Percentiles rank a stretch among this genome's conserved stretches.
phyloP scores from a whole-genome alignment of 2,113 vertebrate species.

The Lonchura striata region DNA sequence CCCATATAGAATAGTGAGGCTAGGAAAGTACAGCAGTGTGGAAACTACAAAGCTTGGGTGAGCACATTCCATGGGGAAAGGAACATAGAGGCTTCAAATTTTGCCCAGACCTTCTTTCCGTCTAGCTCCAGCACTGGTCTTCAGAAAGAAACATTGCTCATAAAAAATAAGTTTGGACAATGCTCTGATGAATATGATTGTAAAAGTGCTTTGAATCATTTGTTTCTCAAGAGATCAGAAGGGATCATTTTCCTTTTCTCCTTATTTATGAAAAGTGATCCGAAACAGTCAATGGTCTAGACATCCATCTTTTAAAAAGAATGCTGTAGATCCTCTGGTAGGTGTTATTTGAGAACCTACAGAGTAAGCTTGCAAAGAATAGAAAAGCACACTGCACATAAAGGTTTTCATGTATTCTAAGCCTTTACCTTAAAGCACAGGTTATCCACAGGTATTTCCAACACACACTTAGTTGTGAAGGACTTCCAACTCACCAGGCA shows the following conservation, averaged over 20 bases:
- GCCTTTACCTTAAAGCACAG: background rate
- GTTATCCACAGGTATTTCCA: background rate
- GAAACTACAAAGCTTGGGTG: background rate
- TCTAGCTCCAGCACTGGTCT: background rate
- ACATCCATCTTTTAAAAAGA: background rate
- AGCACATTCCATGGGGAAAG: background rate
- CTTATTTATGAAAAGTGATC: background rate
- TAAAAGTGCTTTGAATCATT: background rate
- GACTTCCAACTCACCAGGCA: background rate
- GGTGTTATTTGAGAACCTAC: background rate
- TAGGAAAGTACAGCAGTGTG: background rate
- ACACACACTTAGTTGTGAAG: background rate
- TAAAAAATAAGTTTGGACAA: background rate
- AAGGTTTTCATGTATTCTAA: background rate
- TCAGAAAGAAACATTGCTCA: background rate
- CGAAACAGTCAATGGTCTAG: background rate
- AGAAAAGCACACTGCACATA: background rate
- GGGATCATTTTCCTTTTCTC: background rate
- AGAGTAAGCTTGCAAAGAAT: background rate
- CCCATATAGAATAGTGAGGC: fast-evolving
- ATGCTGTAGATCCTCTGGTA: background rate
- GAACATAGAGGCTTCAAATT: background rate
- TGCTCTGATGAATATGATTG: background rate
- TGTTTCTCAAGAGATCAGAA: background rate
- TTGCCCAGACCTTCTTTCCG: background rate